phyloP scores from a whole-genome alignment of 2,797 vertebrate species.

The Morelia viridis region DNA sequence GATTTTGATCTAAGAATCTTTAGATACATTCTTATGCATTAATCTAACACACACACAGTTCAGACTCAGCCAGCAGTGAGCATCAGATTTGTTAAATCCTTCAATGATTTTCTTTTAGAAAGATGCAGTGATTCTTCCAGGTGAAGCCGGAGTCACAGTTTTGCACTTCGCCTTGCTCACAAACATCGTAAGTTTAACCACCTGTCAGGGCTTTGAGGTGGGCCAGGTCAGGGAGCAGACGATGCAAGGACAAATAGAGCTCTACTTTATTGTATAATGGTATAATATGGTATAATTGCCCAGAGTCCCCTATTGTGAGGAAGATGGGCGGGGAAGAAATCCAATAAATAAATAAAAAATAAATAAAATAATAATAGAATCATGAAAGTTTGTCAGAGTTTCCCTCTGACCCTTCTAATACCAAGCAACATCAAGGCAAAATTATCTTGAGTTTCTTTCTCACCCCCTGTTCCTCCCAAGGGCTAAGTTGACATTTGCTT shows the following conservation, averaged over 20 bases:
- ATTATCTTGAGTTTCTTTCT: neutral
- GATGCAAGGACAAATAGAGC: neutral
- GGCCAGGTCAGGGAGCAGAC: neutral
- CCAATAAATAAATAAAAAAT: too few species aligned
- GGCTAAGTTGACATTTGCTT: neutral
- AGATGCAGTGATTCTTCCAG: neutral
- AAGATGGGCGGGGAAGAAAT: too few species aligned
- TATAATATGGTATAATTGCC: too few species aligned
- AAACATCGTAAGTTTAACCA: neutral
- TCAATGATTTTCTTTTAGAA: neutral
- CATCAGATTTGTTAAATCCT: neutral
- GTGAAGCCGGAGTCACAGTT: neutral
- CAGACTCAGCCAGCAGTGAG: neutral
- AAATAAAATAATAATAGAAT: neutral
- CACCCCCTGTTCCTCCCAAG: neutral
- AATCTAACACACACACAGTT: slow-evolving; percentile 19
- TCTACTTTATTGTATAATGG: neutral
- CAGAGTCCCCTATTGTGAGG: too few species aligned
- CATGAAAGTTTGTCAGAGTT: neutral
- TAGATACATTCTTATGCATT: too few species aligned
- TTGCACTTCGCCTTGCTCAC: neutral
- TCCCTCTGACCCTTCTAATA: neutral
- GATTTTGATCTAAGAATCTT: too few species aligned
- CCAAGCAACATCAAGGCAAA: neutral
- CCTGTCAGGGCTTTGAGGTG: neutral